Evolutionary conservation across 2,113 vertebrate genomes (phyloP).

Genomic region (cattle (Bos taurus)): DNA sequence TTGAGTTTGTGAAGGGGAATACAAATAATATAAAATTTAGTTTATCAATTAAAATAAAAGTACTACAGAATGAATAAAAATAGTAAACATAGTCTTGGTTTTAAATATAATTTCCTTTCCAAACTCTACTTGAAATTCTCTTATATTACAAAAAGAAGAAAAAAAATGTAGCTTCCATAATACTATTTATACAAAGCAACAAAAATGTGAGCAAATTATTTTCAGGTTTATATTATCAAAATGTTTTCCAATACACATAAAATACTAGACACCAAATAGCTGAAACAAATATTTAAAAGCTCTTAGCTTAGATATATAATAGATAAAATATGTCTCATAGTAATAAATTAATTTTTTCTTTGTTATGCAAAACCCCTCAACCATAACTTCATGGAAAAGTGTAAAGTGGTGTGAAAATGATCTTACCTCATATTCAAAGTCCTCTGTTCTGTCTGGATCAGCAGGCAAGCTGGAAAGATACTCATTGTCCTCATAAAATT

Average conservation of each 20-base stretch:
- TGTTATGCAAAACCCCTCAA: slow-evolving; percentile 24
- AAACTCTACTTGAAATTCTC: neutral
- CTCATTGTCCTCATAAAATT: slow-evolving; percentile 92
- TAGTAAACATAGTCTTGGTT: neutral
- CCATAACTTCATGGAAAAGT: slow-evolving; percentile 34
- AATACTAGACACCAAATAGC: neutral
- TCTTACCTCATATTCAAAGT: slow-evolving; percentile 97
- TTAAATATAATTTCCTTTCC: neutral
- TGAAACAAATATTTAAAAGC: slow-evolving; percentile 11
- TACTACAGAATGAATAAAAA: neutral
- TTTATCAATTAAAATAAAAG: slow-evolving; percentile 1
- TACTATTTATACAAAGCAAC: neutral
- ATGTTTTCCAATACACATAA: neutral
- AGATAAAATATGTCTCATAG: neutral
- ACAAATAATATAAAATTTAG: neutral
- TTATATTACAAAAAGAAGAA: neutral
- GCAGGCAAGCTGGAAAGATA: slow-evolving; percentile 91
- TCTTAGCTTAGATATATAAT: neutral
- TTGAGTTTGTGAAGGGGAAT: neutral
- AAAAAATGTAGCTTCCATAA: neutral
- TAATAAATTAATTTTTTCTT: slow-evolving; percentile 4
- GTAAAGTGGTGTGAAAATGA: slow-evolving; percentile 32
- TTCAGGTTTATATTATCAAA: neutral
- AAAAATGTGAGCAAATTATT: neutral
- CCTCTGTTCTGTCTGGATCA: slow-evolving; percentile 91